phyloP scores from a whole-genome alignment of 2,888 invertebrate genomes.

The Drosophila aldrichi region DNA sequence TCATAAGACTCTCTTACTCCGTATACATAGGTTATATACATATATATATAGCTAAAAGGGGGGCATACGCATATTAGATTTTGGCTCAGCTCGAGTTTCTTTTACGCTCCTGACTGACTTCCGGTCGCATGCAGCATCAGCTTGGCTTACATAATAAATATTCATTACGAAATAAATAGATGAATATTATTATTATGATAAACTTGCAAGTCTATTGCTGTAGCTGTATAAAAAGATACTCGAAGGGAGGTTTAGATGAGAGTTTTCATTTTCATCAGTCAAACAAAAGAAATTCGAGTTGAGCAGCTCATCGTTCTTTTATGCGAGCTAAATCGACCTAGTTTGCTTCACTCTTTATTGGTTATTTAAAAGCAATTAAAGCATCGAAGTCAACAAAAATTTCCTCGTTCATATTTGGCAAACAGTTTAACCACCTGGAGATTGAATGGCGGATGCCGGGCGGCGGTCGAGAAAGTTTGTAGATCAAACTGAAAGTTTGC shows the following conservation, averaged over 20 bases:
- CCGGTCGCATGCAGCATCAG: background rate
- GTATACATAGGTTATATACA: slow-evolving; percentile 5
- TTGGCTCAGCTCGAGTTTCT: background rate
- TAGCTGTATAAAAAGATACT: too few relatives aligned
- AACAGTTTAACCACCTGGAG: slow-evolving; percentile 70
- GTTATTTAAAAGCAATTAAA: slow-evolving; percentile 63
- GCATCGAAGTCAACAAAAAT: slow-evolving; percentile 46
- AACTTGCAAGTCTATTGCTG: background rate
- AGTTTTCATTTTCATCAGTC: background rate
- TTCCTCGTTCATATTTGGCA: slow-evolving; percentile 55
- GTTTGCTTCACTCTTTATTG: background rate
- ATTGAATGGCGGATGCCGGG: slow-evolving; percentile 26
- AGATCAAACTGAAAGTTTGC: slow-evolving; percentile 76
- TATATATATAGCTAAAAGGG: background rate
- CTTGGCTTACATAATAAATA: slow-evolving; percentile 1
- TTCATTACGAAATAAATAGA: background rate
- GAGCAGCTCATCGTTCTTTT: too few relatives aligned
- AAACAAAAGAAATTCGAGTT: too few relatives aligned
- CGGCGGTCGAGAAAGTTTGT: slow-evolving; percentile 61
- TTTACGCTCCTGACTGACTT: background rate
- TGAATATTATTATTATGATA: background rate
- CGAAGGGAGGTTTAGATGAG: background rate
- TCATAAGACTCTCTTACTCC: slow-evolving; percentile 51
- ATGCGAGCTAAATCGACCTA: too few relatives aligned
- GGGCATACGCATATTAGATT: slow-evolving; percentile 7